Percentiles rank a stretch among this genome's conserved stretches.
These are phyloP conservation scores for Carposina sasakii DNA, from an alignment of 1,140 invertebrate genomes.

Conservation along the genomic window DNA sequence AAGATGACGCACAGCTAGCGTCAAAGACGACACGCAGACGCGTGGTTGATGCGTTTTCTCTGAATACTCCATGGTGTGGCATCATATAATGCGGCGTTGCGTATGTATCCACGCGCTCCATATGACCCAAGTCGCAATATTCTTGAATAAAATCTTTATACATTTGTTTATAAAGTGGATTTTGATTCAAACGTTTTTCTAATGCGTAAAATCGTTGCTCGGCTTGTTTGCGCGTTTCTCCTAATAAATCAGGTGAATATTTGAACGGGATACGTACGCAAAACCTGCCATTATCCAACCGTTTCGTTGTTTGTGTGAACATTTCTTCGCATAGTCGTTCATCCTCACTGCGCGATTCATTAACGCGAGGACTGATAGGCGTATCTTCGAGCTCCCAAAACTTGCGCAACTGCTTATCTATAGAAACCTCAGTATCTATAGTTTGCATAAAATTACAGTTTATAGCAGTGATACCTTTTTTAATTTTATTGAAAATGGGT, in stretches of 20 bases:
- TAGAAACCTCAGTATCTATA: too few relatives aligned
- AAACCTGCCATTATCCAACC: conserved; percentile 7
- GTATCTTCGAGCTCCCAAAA: conserved; percentile 1
- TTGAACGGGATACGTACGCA: conserved; percentile 6
- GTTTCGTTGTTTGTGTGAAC: background rate
- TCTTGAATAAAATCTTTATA: background rate
- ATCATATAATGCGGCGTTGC: background rate
- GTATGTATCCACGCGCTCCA: background rate
- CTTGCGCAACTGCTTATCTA: background rate
- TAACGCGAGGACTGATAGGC: background rate
- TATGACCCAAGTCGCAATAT: background rate
- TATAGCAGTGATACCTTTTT: too few relatives aligned
- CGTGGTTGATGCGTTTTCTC: background rate
- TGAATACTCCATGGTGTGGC: background rate
- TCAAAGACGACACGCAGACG: background rate
- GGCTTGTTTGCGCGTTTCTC: background rate
- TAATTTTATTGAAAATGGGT: conserved; percentile 2
- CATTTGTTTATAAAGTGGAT: background rate
- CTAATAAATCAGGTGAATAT: background rate
- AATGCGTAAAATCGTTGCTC: conserved; percentile 5
- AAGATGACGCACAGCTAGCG: background rate
- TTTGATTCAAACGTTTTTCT: too few relatives aligned
- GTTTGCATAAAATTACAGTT: too few relatives aligned
- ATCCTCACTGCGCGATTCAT: too few relatives aligned
- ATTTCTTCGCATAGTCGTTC: conserved; percentile 1